Conservation (phyloP, 1,140 invertebrate genomes). For the Drosophila setifemur region DNA sequence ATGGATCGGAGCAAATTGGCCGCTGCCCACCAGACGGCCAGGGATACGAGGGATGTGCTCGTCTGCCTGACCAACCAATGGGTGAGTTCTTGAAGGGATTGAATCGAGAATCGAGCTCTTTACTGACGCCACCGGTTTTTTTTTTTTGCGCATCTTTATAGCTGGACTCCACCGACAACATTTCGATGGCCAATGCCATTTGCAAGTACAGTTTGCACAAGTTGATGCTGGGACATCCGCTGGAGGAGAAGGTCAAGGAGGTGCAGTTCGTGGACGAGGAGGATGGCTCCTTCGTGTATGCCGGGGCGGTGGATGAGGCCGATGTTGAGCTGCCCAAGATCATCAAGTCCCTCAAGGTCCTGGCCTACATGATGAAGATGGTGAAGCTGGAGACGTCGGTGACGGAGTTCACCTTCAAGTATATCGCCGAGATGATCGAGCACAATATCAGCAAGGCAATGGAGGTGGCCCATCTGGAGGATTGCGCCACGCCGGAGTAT, state of each 20-base stretch:
- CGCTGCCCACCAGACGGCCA: neutral
- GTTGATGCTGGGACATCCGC: slow-evolving; percentile 29
- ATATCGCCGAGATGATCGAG: slow-evolving; percentile 6
- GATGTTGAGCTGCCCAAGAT: slow-evolving; percentile 28
- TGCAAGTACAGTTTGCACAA: neutral
- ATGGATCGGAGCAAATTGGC: neutral
- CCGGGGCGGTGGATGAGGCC: neutral
- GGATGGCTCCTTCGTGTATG: neutral
- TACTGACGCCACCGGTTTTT: no score
- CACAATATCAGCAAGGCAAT: slow-evolving; percentile 25
- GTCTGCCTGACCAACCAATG: slow-evolving; percentile 17
- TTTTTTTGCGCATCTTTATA: neutral
- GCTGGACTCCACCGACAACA: neutral
- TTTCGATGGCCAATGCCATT: neutral
- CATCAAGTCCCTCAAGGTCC: neutral
- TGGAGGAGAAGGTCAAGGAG: neutral
- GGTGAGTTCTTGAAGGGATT: slow-evolving; percentile 8
- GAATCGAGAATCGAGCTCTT: neutral
- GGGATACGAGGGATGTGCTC: neutral
- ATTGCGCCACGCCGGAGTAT: neutral
- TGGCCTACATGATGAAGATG: neutral
- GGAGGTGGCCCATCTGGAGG: neutral
- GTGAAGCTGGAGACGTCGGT: neutral
- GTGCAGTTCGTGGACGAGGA: neutral
- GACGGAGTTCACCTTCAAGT: neutral